Evolutionary conservation across 2,888 invertebrate genomes (phyloP), one percentile per base, ranked within the genome.

Genomic region (Sylvicola fuscatus): DNA sequence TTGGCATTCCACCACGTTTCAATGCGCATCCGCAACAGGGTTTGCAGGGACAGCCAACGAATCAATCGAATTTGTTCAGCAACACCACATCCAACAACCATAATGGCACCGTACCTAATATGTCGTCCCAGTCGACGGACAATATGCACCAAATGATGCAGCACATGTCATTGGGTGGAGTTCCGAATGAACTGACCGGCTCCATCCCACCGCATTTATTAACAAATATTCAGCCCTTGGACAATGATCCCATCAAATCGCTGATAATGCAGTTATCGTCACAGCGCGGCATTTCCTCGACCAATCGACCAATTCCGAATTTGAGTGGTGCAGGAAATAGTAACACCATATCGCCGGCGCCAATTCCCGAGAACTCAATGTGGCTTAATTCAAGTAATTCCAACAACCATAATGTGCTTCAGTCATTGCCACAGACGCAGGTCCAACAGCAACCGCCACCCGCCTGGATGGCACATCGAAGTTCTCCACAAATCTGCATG

Each of bases 231-330:
- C 15, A 27, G 2, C 35, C 27, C 14, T 11, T 39, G 21, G 58
- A 61, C 15, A 61, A 58, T 37, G 61, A 64, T 51, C 58, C 65
- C 2, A 62, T 67, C 14, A 60, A 62, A 41, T 63, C 58, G 40
- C 49, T 66, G 42, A 45, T 67, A 29, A 54, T 65, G 34, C 67
- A 66, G 43, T 48, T 66, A 35, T 55, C 56, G 17, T 54, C 40
- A 40, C 49, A 58, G 38, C 21, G 21, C 8, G 21, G 21, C 8
- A 21, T 6, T 21, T 8, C 5, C 8, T 21, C n/a, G n/a, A n/a
- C 21, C 21, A 21, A 21, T 21, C 21, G 5, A 21, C 8, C 21
- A 21, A n/a, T n/a, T n/a, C n/a, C n/a, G n/a, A n/a, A n/a, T n/a
- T n/a, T n/a, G n/a, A 21, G 21, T 21, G 21, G 21, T 21, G 21